Base-by-base conservation (phyloP, 1,140 invertebrate species). In the Ruditapes philippinarum region DNA sequence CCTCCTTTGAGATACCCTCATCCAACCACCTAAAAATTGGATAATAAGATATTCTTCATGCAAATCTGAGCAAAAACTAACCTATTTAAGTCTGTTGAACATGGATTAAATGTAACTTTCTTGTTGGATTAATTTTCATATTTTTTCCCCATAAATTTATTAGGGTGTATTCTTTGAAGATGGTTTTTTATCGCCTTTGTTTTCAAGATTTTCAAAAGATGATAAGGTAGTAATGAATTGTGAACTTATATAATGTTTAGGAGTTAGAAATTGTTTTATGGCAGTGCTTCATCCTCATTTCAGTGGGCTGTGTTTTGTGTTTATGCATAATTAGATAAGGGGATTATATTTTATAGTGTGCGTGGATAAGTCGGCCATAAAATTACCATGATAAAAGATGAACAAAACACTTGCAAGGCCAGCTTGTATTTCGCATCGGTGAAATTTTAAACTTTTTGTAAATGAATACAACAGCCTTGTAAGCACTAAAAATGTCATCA, bases 301-400 rank as follows among this genome's bases (percentile, higher is more conserved):
- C 33, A 70, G 38, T 70, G 65, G 33, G 1, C n/a, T 62, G n/a
- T n/a, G 33, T 70, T 70, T 70, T 70, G 65, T 38, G 65, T 70
- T 70, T 70, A 40, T 38, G 65, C 65, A 70, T 70, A 70, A 70
- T 70, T 70, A 70, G 65, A 70, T 38, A 38, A 31, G 36, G 65
- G 65, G 33, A 38, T 70, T 38, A 70, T 70, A 22, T 70, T 70
- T 70, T 38, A 70, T 40, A 70, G 31, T 36, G 12, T 1, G 22
- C 36, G 38, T 38, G 65, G 65, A 36, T 70, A 38, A 70, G 65
- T 19, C 17, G 33, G 65, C 14, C 28, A 70, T 70, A 70, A 70
- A 70, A 70, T 70, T 70, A 62, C 11, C 65, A 70, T 70, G 65
- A 40, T 70, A 40, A 70, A 70, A 38, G 65, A 5, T 5, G 65